phyloP scores from a whole-genome alignment of 2,113 vertebrate genomes.

The Petaurus breviceps region DNA sequence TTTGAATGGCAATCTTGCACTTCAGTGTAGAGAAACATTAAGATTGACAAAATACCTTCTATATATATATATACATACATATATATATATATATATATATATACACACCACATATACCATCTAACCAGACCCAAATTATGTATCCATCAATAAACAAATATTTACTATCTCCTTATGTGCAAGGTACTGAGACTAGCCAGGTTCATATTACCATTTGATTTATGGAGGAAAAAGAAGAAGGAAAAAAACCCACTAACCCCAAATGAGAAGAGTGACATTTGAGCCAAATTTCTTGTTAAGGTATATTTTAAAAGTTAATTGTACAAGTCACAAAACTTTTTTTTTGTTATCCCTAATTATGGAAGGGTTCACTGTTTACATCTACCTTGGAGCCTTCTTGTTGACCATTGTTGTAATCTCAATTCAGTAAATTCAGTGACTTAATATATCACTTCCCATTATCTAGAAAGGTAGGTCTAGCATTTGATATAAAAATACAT shows the following conservation, averaged over 20 bases:
- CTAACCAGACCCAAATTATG: neutral
- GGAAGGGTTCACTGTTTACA: neutral
- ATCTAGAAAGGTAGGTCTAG: neutral
- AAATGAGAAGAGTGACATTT: constrained; percentile 62
- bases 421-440: constrained; percentile 33
- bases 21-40: constrained; percentile 12
- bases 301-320: constrained; percentile 55
- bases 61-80: too few species aligned
- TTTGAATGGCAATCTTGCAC: constrained; percentile 18
- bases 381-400: neutral
- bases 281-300: constrained; percentile 60
- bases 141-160: neutral
- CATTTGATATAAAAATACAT: neutral
- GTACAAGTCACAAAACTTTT: neutral
- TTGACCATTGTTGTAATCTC: constrained; percentile 10
- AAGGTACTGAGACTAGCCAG: neutral
- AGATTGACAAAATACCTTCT: neutral
- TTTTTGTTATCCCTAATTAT: neutral
- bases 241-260: constrained; percentile 13
- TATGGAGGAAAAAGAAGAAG: constrained; percentile 63
- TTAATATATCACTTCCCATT: constrained; percentile 36
- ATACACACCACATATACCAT: neutral
- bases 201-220: neutral
- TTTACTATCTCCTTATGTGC: neutral
- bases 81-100: too few species aligned